These are phyloP conservation scores for Catharus ustulatus DNA, from an alignment of 2,797 vertebrate species.

Conservation along the genomic window DNA sequence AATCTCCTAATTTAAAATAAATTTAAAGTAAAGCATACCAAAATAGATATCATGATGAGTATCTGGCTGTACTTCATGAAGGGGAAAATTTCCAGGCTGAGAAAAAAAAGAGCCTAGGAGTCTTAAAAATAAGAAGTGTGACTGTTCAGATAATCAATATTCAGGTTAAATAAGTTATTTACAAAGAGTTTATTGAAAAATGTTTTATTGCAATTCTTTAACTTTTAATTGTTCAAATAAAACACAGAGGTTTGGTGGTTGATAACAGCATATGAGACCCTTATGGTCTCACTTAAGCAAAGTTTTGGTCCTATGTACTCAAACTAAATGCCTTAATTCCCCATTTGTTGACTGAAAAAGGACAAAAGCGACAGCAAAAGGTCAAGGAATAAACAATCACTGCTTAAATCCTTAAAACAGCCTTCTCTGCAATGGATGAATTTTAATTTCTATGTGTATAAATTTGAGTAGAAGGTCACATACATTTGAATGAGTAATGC, in stretches of 20 bases:
- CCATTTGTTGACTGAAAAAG: neutral
- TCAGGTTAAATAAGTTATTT: neutral
- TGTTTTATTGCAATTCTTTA: neutral
- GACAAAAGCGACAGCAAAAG: neutral
- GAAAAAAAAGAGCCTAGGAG: rapidly evolving
- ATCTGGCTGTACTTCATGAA: neutral
- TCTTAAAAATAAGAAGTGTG: neutral
- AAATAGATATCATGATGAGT: neutral
- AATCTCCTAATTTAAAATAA: neutral
- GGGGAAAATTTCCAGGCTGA: neutral
- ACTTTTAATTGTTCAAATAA: neutral
- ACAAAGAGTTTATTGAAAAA: neutral
- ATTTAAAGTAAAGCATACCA: neutral
- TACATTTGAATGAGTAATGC: neutral
- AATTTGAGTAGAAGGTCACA: neutral
- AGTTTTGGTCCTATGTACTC: neutral
- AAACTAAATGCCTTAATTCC: neutral
- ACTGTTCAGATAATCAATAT: neutral
- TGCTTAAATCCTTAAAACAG: neutral
- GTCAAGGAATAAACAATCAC: neutral
- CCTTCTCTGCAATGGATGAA: neutral
- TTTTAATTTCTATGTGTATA: neutral
- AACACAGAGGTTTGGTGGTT: neutral
- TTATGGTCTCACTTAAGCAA: neutral
- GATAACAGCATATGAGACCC: neutral